phyloP scores from a whole-genome alignment of 2,797 vertebrate species.

The Crenuchus spilurus region DNA sequence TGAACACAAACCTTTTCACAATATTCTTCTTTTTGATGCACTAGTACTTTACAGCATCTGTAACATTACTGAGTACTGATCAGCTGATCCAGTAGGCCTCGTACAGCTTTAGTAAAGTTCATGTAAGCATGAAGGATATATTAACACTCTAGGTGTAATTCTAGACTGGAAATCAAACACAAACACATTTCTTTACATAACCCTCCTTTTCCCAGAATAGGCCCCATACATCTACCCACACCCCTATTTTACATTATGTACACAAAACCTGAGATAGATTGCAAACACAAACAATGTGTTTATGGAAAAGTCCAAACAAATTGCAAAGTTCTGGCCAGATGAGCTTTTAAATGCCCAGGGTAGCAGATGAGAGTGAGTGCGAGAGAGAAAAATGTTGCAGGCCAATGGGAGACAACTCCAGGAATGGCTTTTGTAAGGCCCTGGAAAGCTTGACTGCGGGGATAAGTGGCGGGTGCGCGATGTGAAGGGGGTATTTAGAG shows the following conservation, averaged over 20 bases:
- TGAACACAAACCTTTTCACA: too few relatives aligned
- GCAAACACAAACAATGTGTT: conserved; percentile 45
- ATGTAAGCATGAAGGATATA: background rate
- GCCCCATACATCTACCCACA: conserved; percentile 16
- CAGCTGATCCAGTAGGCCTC: background rate
- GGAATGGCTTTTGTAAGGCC: conserved; percentile 58
- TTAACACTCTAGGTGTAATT: conserved; percentile 7
- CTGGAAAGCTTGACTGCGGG: conserved; percentile 50
- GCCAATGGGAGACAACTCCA: conserved; percentile 50
- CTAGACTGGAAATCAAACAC: background rate
- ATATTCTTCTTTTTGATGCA: background rate
- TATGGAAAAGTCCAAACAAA: conserved; percentile 37
- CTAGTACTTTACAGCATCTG: background rate
- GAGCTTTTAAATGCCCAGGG: conserved; percentile 69
- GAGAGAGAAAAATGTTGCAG: conserved; percentile 31
- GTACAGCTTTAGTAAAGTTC: background rate
- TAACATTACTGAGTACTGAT: too few relatives aligned
- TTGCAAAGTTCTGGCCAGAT: conserved; percentile 66
- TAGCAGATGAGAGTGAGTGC: conserved; percentile 48
- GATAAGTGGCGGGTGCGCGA: conserved; percentile 81
- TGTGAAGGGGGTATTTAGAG: conserved; percentile 81
- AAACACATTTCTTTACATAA: conserved; percentile 46
- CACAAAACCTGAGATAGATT: conserved; percentile 31
- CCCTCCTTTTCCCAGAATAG: conserved; percentile 14
- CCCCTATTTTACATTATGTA: conserved; percentile 20